A percentile compares a stretch with the other conserved stretches of the same genome.
These are phyloP conservation scores for Chionis minor DNA, from an alignment of 2,113 vertebrate species.

Conservation along the genomic window DNA sequence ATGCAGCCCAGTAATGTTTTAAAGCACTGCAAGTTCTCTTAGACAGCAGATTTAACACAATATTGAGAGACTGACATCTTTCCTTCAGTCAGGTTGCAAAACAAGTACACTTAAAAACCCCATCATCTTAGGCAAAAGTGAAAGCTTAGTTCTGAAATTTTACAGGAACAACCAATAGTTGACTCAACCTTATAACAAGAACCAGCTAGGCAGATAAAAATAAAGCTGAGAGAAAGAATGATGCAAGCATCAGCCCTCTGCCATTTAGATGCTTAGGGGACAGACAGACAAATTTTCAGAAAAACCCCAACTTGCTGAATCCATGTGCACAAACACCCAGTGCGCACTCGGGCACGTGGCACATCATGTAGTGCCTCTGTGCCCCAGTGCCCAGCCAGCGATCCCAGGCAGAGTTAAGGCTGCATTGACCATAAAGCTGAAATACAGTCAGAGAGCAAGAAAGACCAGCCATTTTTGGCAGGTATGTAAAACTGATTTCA, in stretches of 20 bases:
- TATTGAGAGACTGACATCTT: rapidly evolving
- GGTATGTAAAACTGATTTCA: neutral
- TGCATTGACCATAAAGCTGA: neutral
- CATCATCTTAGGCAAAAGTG: neutral
- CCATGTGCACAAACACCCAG: neutral
- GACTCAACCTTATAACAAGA: neutral
- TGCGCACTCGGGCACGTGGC: rapidly evolving
- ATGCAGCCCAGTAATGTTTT: neutral
- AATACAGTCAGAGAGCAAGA: neutral
- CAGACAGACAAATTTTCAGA: neutral
- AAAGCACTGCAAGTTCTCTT: neutral
- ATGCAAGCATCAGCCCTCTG: neutral
- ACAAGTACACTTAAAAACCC: neutral
- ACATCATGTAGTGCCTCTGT: rapidly evolving
- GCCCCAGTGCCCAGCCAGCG: rapidly evolving
- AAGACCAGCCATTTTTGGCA: neutral
- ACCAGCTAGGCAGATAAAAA: neutral
- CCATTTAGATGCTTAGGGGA: neutral
- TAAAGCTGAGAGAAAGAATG: neutral
- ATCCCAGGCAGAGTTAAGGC: neutral
- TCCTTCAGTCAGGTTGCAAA: neutral
- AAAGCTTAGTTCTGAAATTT: neutral
- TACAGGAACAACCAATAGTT: neutral
- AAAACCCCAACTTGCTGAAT: neutral
- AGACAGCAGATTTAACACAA: neutral